These are phyloP conservation scores for Mechanitis messenoides DNA, from an alignment of 2,888 invertebrate genomes.

Conservation along the genomic window DNA sequence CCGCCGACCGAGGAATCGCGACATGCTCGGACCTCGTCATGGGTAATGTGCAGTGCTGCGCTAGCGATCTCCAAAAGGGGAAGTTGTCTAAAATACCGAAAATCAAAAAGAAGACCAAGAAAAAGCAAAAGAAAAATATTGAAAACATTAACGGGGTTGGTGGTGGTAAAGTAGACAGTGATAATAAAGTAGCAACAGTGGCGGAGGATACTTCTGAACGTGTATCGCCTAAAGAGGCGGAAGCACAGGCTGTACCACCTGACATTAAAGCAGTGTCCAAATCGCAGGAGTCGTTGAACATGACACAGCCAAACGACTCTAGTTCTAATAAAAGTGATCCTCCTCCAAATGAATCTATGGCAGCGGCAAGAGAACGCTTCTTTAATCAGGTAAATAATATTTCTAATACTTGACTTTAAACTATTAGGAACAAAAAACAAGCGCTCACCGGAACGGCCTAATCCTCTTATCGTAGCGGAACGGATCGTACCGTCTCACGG, in stretches of 20 bases:
- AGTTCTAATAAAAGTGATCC: slow-evolving; percentile 43
- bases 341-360: slow-evolving; percentile 57
- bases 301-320: slow-evolving; percentile 32
- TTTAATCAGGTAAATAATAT: slow-evolving; percentile 59
- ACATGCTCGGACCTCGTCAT: slow-evolving; percentile 71
- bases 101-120: slow-evolving; percentile 48
- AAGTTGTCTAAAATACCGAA: slow-evolving; percentile 59
- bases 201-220: slow-evolving; percentile 59
- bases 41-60: slow-evolving; percentile 77
- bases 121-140: slow-evolving; percentile 37
- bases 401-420: slow-evolving; percentile 18
- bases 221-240: slow-evolving; percentile 51
- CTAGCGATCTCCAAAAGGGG: slow-evolving; percentile 64
- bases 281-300: slow-evolving; percentile 31
- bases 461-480: slow-evolving; percentile 66
- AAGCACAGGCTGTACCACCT: slow-evolving; percentile 41
- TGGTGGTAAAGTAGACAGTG: slow-evolving; percentile 54
- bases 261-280: slow-evolving; percentile 35
- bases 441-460: slow-evolving; percentile 49
- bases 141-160: slow-evolving; percentile 61
- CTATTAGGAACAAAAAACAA: slow-evolving; percentile 43
- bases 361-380: slow-evolving; percentile 67
- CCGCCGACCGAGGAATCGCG: slow-evolving; percentile 65
- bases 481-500: slow-evolving; percentile 45
- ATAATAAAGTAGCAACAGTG: slow-evolving; percentile 55